Percentiles rank a stretch among this genome's conserved stretches.
These are phyloP conservation scores for Epinotia nisella DNA, from an alignment of 2,888 invertebrate genomes.

Conservation along the genomic window DNA sequence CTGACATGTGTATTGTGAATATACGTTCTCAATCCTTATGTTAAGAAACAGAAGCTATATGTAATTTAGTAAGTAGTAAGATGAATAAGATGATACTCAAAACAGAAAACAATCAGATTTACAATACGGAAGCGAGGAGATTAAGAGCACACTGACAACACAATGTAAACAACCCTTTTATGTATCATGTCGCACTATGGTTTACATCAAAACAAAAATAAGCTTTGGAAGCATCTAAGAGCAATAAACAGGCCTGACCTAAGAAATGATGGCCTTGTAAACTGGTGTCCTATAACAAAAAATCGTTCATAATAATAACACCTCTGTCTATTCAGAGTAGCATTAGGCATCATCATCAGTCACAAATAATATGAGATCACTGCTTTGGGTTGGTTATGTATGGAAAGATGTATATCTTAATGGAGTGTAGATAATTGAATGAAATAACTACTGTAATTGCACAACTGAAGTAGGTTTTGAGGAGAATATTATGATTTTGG, in stretches of 20 bases:
- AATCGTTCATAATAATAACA: conserved; percentile 36
- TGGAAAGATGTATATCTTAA: not conserved
- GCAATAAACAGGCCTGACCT: conserved; percentile 76
- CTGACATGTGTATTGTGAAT: conserved; percentile 7
- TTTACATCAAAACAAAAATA: conserved; percentile 61
- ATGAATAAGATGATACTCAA: conserved; percentile 28
- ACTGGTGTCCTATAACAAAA: conserved; percentile 83
- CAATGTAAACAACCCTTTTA: conserved; percentile 52
- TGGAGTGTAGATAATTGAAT: not conserved
- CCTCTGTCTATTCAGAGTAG: not conserved
- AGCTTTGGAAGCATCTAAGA: conserved; percentile 71
- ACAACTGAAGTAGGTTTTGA: not conserved
- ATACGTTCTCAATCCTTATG: not conserved
- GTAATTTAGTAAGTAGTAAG: conserved; percentile 16
- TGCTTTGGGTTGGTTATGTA: not conserved
- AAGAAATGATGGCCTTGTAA: conserved; percentile 81
- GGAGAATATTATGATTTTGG: too few species aligned
- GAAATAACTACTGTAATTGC: not conserved
- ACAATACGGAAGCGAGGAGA: conserved; percentile 46
- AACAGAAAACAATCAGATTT: conserved; percentile 12
- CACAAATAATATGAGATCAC: not conserved
- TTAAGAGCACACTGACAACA: conserved; percentile 66
- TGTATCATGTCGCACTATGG: conserved; percentile 71
- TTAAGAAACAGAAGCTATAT: conserved; percentile 21
- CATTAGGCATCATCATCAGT: not conserved